These are phyloP conservation scores for Copsychus sechellarum DNA, from an alignment of 2,113 vertebrate species.

Conservation along the genomic window DNA sequence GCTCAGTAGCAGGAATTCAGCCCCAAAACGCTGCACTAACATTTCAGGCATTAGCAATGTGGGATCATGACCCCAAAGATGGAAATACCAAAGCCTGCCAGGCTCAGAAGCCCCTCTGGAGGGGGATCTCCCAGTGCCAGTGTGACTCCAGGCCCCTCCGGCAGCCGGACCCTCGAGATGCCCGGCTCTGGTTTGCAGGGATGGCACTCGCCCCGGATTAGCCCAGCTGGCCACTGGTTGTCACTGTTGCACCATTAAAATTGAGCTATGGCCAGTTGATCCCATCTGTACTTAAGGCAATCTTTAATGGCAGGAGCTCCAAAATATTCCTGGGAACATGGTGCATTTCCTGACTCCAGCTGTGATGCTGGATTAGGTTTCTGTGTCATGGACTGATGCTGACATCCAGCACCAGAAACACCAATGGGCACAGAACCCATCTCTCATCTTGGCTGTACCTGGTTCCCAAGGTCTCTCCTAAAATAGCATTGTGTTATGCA, in stretches of 20 bases:
- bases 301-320: neutral
- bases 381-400: neutral
- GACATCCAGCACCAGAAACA: neutral
- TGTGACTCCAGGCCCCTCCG: accelerated
- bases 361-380: neutral
- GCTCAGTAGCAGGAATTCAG: neutral
- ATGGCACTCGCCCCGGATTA: neutral
- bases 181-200: neutral
- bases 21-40: accelerated
- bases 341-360: neutral
- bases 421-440: accelerated
- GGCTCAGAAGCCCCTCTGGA: neutral
- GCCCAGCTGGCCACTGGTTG: slow-evolving; percentile 34
- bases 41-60: neutral
- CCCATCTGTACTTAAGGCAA: neutral
- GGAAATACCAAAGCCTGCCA: neutral
- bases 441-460: neutral
- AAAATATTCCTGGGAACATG: neutral
- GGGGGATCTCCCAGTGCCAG: neutral
- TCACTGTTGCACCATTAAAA: slow-evolving; percentile 51
- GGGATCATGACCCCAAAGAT: neutral
- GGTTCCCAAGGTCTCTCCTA: neutral
- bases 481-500: accelerated
- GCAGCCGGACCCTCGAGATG: neutral
- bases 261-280: neutral